Percentiles rank a stretch among this genome's conserved stretches.
These are phyloP conservation scores for Araneus ventricosus DNA, from an alignment of 1,140 invertebrate genomes.

Conservation along the genomic window DNA sequence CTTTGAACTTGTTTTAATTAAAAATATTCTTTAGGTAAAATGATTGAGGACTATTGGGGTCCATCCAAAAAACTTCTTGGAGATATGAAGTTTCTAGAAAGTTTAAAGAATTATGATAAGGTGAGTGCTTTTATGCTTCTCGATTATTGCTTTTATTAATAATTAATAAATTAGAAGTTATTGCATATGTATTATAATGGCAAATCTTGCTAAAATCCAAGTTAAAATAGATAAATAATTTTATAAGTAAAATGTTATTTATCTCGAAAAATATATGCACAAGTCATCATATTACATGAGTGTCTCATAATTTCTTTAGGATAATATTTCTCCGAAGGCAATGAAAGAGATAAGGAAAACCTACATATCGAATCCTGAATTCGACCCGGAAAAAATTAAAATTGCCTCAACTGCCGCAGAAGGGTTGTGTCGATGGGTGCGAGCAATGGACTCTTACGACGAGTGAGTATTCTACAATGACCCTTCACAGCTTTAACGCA, in stretches of 20 bases:
- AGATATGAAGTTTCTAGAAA: slow-evolving; percentile 96
- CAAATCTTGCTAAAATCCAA: too few relatives aligned
- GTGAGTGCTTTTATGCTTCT: slow-evolving; percentile 32
- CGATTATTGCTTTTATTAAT: too few relatives aligned
- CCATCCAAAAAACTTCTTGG: slow-evolving; percentile 91
- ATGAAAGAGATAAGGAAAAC: slow-evolving; percentile 94
- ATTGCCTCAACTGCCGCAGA: slow-evolving; percentile 88
- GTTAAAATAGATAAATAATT: too few relatives aligned
- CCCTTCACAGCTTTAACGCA: too few relatives aligned
- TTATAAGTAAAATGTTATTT: too few relatives aligned
- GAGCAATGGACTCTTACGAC: slow-evolving; percentile 95
- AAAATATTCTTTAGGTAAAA: slow-evolving; percentile 82
- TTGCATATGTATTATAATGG: too few relatives aligned
- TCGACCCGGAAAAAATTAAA: slow-evolving; percentile 93
- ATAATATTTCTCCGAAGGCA: slow-evolving; percentile 89
- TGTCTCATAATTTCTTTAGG: slow-evolving; percentile 79
- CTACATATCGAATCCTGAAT: slow-evolving; percentile 84
- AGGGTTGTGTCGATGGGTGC: slow-evolving; percentile 95
- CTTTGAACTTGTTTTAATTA: too few relatives aligned
- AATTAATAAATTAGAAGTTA: too few relatives aligned
- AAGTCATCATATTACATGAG: too few relatives aligned
- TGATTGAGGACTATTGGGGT: slow-evolving; percentile 94
- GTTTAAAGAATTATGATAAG: slow-evolving; percentile 93
- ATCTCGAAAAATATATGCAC: too few relatives aligned
- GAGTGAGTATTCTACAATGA: slow-evolving; percentile 84